Base-by-base conservation (phyloP, 1,140 invertebrate genomes). In the Caenorhabditis brenneri region DNA sequence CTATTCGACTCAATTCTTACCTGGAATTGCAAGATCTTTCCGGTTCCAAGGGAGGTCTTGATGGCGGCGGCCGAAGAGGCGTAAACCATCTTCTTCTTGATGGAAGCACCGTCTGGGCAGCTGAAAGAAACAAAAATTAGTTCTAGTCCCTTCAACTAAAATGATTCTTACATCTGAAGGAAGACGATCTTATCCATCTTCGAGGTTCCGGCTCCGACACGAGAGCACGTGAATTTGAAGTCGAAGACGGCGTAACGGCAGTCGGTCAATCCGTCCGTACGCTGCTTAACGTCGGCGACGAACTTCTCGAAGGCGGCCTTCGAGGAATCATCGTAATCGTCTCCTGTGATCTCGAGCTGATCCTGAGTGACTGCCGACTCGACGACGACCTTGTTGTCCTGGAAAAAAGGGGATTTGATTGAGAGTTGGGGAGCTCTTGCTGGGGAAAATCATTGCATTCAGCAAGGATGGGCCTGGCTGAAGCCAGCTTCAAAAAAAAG, bases 81-180 rank as follows among this genome's bases (percentile, higher is more conserved):
- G 84, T 91, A 91, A 27, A 91, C 90, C 91, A 91, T 91, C 88
- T 91, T 91, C 88, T 91, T 91, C 79, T 91, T 91, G 85, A 91
- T 91, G n/a, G 89, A 88, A 58, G 91, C 91, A 31, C 87, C 88
- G 69, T 91, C 91, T 49, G 91, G 91, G 81, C 90, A 91, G 78
- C 83, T 84, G 55, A 46, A 84, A 81, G 22, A 48, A 16, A 22
- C n/a, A 31, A 15, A 33, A 31, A 24, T 22, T 15, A 27, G 65
- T 31, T 29, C 2, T 5, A 19, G 12, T 15, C 22, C 2, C 15
- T 51, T 48, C 6, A 2, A 51, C 16, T 16, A 36, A 15, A 2
- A 55, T 7, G 15, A 81, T 33, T 33, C 83, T 42, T 39, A 86
- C 79, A 90, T 80, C 60, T 90, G 89, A 36, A 90, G 83, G 86